Base-by-base conservation (phyloP, 1,140 invertebrate species). In the Caenorhabditis remanei region DNA sequence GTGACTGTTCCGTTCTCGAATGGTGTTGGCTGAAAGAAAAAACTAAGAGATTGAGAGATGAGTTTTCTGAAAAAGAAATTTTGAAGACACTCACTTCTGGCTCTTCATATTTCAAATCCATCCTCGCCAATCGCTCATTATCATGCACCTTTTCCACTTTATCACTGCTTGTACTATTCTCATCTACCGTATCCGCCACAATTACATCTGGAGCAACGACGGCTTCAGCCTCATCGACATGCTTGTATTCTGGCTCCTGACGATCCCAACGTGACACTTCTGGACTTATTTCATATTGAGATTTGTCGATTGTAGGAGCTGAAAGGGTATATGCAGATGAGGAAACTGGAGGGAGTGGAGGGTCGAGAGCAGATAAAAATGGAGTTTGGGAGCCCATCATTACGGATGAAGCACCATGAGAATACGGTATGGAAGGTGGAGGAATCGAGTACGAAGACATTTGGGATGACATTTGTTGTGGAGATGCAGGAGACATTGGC, bases 161-260 rank as follows among this genome's bases (percentile, higher is more conserved):
- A n/a, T 79, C 71, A 79, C 71, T 79, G n/a, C 24, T 24, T 21
- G 71, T 21, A 79, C 71, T 79, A 19, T 79, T 79, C 71, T 79
- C 71, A 79, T 79, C 71, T 24, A 50, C 71, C 8, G 46, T 79
- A 79, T 79, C 71, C 19, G 71, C 46, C 46, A 79, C 71, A 48
- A 79, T n/a, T 13, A 50, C 46, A 41, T 79, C 71, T 40, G 71
- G 71, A 46, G 71, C 71, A 1, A 50, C 43, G 16, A 32, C 43
- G 7, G 21, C 71, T 46, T 46, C 16, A 21, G 61, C 24, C 46
- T 79, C 71, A 79, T 79, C 71, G 11, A 79, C 11, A 79, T 79
- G 71, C 46, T 50, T 48, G 46, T 79, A 79, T 50, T 79, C 46
- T 9, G 71, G 71, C 71, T 79, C 71, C 46, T 79, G 71, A 11